Evolutionary conservation across 2,113 vertebrate species (phyloP), one percentile per base, ranked within the genome.

Genomic region (Halcyon senegalensis): DNA sequence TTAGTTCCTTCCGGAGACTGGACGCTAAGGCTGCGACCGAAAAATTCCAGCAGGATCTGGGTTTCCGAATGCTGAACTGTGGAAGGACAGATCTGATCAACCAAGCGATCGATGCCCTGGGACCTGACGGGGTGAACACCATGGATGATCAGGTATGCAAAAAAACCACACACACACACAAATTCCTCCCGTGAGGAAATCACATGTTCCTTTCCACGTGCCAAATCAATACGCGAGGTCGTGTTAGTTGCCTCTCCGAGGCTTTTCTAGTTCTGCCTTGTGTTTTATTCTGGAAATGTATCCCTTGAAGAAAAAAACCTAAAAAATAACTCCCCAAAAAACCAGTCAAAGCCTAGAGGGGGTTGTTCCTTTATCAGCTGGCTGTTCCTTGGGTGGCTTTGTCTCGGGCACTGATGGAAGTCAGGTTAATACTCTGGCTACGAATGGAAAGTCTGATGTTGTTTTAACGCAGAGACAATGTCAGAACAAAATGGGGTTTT

Each of bases 31-130:
- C 99, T 9, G 99, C 99, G 64, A 99, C 99, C 7, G 99, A 99
- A 69, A 99, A 98, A 96, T 99, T 99, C 98, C 99, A 98, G 94
- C 99, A 99, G 73, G 99, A 99, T 73, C 97, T 99, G 96, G 99
- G 99, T 25, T 99, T 99, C 79, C 98, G 99, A 67, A 99, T 99
- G 99, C 98, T 99, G 33, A 99, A 99, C 98, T 99, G 99, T 0
- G 99, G 99, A 27, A 98, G 99, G 95, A 99, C 99, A 0, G 99
- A 99, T 91, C 99, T 99, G 85, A 99, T 99, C 94, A 98, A 97
- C 93, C 99, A 99, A 95, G 99, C 99, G 18, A 99, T 99, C 0
- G 98, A 98, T 39, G 98, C 99, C 9, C 97, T 99, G 96, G 99
- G 99, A 30, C 98, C 98, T 0, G 99, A 99, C 0, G 99, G 99